Conservation (phyloP, 2,797 vertebrate species). For the Pachyuromys duprasi region DNA sequence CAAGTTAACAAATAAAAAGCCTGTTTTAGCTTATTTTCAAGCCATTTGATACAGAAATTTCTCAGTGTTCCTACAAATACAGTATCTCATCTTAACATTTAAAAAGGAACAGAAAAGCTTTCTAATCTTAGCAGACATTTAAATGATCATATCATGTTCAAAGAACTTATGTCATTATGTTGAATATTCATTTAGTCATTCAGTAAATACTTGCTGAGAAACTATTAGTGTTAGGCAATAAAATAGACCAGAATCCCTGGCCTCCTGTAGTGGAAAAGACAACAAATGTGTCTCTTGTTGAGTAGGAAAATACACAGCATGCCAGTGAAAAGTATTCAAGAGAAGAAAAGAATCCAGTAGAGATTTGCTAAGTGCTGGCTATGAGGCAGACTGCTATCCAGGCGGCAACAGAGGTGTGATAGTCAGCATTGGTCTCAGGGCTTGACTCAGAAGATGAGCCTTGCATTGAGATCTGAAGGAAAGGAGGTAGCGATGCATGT, state of each 20-base stretch:
- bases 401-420: background rate
- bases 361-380: background rate
- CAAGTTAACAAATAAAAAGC: background rate
- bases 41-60: background rate
- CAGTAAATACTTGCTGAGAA: slow-evolving; percentile 21
- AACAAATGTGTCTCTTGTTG: background rate
- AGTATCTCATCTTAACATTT: background rate
- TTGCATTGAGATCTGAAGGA: background rate
- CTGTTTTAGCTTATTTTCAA: slow-evolving; percentile 48
- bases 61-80: background rate
- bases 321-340: background rate
- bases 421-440: background rate
- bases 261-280: background rate
- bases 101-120: background rate
- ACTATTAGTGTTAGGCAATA: background rate
- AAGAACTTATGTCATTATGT: background rate
- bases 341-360: background rate
- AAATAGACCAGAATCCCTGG: background rate
- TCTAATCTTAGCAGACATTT: background rate
- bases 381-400: too few relatives aligned
- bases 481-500: background rate
- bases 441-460: background rate
- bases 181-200: slow-evolving; percentile 2
- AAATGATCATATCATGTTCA: background rate
- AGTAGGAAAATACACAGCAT: background rate